Evolutionary conservation across 2,113 vertebrate genomes (phyloP).

Genomic region (Sclerurus mexicanus): DNA sequence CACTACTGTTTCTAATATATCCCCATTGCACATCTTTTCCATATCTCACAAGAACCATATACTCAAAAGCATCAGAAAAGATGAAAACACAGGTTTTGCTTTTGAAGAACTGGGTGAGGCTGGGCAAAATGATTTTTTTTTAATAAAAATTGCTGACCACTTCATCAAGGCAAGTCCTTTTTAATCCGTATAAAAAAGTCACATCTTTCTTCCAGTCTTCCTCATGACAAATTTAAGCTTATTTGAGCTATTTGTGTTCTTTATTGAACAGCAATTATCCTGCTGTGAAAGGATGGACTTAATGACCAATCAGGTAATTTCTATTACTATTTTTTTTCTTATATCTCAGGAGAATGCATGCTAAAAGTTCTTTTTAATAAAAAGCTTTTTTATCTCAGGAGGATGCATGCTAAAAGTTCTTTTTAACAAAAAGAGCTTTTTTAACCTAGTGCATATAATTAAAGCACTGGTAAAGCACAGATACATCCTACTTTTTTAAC

Average conservation of each 20-base stretch:
- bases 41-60: neutral
- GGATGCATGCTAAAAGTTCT: neutral
- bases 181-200: neutral
- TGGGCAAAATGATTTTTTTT: neutral
- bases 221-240: neutral
- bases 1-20: neutral
- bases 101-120: neutral
- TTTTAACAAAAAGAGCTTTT: slow-evolving; percentile 8
- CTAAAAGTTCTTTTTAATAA: slow-evolving; percentile 18
- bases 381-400: neutral
- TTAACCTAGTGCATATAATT: neutral
- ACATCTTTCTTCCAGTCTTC: neutral
- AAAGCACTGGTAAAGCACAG: neutral
- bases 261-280: neutral
- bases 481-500: neutral
- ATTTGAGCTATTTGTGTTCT: neutral
- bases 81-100: neutral
- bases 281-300: slow-evolving; percentile 20
- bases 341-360: neutral
- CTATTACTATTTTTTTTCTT: slow-evolving; percentile 8
- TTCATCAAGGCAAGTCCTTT: neutral
- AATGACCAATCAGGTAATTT: slow-evolving; percentile 14
- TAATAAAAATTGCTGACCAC: neutral
- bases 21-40: neutral
- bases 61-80: neutral